Conservation (phyloP, 2,113 vertebrate species). For the Brienomyrus longianalis region DNA sequence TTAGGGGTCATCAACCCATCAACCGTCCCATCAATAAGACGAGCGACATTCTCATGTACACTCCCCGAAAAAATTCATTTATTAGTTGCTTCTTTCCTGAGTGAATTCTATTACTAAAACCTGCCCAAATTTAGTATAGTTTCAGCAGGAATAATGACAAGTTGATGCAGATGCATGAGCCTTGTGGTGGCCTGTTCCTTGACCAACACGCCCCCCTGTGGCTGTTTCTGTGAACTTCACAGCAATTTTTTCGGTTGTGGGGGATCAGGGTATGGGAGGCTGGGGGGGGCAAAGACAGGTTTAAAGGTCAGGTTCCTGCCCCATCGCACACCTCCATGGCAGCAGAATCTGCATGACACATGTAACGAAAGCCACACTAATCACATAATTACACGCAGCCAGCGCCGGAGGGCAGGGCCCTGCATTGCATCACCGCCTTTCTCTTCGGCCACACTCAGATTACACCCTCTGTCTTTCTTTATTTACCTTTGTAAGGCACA, state of each 20-base stretch:
- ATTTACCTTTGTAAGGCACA: conserved; percentile 48
- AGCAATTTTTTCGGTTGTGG: not conserved
- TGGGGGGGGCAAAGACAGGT: not conserved
- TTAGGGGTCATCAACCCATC: not conserved
- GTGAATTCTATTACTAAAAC: not conserved
- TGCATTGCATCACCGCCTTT: conserved; percentile 33
- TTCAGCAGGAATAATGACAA: not conserved
- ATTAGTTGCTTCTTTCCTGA: not conserved
- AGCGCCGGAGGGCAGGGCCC: conserved; percentile 28
- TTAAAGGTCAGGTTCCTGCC: conserved; percentile 17
- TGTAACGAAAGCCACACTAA: conserved; percentile 36
- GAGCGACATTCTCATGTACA: not conserved
- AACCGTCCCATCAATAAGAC: not conserved
- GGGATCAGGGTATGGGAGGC: not conserved
- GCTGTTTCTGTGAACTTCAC: not conserved
- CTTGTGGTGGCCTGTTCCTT: not conserved
- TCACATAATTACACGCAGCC: conserved; percentile 38
- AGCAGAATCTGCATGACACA: conserved; percentile 22
- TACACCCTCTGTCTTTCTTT: conserved; percentile 43
- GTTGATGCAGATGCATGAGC: not conserved
- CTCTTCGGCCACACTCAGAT: conserved; percentile 27
- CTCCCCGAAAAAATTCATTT: not conserved
- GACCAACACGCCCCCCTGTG: not conserved
- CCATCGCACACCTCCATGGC: conserved; percentile 27
- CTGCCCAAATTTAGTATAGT: not conserved